phyloP scores from a whole-genome alignment of 1,140 invertebrate species.

The Neoseiulus cucumeris region DNA sequence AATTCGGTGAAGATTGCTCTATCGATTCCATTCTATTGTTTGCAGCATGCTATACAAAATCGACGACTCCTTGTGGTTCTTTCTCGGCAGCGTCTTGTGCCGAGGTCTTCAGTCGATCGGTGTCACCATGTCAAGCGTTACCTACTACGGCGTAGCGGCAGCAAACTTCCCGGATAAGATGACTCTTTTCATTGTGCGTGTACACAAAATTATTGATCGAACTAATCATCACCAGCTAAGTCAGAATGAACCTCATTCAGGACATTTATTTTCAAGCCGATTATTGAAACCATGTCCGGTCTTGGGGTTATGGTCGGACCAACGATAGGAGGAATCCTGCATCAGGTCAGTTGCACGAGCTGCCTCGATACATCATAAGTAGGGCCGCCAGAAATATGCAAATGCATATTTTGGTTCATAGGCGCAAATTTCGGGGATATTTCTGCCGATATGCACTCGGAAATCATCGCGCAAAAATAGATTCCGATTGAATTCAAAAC shows the following conservation, averaged over 20 bases:
- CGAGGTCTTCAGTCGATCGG: background rate
- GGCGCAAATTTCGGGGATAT: too few species aligned
- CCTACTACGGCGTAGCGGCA: background rate
- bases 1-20: too few species aligned
- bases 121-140: background rate
- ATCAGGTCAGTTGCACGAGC: background rate
- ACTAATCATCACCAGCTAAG: background rate
- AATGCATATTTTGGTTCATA: too few species aligned
- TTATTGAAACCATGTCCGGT: constrained; percentile 2
- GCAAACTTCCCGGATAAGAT: constrained; percentile 3
- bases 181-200: background rate
- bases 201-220: background rate
- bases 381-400: too few species aligned
- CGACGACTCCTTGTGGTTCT: background rate
- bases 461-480: too few species aligned
- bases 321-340: background rate
- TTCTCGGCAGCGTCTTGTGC: background rate
- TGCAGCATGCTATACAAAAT: constrained; percentile 6
- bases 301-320: background rate
- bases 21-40: background rate
- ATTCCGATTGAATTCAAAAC: too few species aligned
- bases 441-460: too few species aligned
- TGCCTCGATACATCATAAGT: too few species aligned
- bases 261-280: background rate
- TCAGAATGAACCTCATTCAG: background rate